phyloP scores from a whole-genome alignment of 2,888 invertebrate species.

The Ganaspis brasiliensis region DNA sequence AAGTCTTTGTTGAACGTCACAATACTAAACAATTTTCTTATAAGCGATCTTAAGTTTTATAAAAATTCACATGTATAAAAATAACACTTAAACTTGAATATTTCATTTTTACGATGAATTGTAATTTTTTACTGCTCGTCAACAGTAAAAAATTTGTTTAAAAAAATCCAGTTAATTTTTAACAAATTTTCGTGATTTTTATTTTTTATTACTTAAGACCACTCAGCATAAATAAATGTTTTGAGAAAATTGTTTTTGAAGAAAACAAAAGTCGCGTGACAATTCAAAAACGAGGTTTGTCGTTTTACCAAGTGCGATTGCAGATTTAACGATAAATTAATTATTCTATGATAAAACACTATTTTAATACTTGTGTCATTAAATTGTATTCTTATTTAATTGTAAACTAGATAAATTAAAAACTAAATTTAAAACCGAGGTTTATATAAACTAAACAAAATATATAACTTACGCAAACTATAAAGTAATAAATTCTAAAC shows the following conservation, averaged over 20 bases:
- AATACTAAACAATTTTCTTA: neutral
- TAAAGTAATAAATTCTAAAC: neutral
- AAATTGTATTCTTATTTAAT: too few species aligned
- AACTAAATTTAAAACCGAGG: too few species aligned
- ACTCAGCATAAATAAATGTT: neutral
- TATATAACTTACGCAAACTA: neutral
- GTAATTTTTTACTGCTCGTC: too few species aligned
- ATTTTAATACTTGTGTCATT: neutral
- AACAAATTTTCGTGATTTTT: too few species aligned
- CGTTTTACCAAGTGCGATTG: neutral
- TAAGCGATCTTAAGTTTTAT: too few species aligned
- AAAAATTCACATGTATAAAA: neutral
- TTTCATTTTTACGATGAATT: too few species aligned
- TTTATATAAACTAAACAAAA: neutral
- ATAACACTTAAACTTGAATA: neutral
- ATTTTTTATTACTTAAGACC: neutral
- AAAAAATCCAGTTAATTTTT: too few species aligned
- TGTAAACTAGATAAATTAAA: neutral
- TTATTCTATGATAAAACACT: neutral
- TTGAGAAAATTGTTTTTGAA: neutral
- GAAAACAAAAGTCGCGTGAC: neutral
- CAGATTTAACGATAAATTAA: neutral
- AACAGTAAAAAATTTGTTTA: too few species aligned
- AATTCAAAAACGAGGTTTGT: neutral
- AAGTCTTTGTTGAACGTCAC: constrained; percentile 1